These are phyloP conservation scores for Chrysaora quinquecirrha DNA, from an alignment of 30 jellyfish, hydroid and myxozoan species.

Conservation along the genomic window DNA sequence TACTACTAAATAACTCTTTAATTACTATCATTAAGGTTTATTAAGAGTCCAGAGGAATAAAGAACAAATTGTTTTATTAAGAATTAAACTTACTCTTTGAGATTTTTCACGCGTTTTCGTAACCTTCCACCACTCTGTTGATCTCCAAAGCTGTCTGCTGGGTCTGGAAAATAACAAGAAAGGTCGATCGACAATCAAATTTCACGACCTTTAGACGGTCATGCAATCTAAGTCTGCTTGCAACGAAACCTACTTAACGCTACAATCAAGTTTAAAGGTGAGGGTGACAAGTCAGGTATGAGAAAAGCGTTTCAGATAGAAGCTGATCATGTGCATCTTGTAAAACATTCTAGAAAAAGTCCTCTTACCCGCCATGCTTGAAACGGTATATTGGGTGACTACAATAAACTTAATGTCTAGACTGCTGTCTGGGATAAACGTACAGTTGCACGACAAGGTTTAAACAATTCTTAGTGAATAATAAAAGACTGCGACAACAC, in stretches of 20 bases:
- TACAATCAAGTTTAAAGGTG: background rate
- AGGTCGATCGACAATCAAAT: background rate
- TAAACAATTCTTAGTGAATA: background rate
- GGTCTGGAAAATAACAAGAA: constrained; percentile 8
- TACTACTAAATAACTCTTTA: no score
- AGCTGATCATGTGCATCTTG: no score
- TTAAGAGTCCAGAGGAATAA: no score
- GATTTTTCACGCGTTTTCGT: constrained; percentile 46
- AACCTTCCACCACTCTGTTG: constrained; percentile 57
- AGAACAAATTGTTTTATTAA: no score
- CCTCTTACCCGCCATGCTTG: constrained; percentile 70
- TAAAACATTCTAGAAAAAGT: background rate
- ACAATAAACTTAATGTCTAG: constrained; percentile 55
- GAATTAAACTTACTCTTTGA: constrained; percentile 53
- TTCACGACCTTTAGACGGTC: background rate
- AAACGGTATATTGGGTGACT: constrained; percentile 33
- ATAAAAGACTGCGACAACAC: background rate
- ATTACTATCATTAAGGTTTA: no score
- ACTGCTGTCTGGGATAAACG: constrained; percentile 63
- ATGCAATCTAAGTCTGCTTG: no score
- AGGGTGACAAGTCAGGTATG: constrained; percentile 73
- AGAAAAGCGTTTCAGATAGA: background rate
- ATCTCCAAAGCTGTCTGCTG: constrained; percentile 35
- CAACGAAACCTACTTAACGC: background rate
- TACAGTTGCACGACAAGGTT: background rate